Conservation (phyloP, 1,140 invertebrate species). For the Vollenhovia emeryi region DNA sequence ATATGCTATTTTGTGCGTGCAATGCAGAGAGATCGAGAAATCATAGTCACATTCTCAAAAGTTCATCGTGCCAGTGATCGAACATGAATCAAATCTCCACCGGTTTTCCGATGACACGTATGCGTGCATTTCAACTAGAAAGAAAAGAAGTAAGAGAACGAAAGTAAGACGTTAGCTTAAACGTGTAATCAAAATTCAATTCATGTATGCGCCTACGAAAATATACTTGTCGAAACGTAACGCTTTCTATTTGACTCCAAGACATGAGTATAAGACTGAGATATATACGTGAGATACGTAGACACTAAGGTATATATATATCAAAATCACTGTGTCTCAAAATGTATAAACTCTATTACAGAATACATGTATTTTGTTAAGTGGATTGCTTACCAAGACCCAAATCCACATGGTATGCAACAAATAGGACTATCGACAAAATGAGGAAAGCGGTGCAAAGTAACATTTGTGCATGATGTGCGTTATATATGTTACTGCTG, state of each 20-base stretch:
- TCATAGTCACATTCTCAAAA: conserved; percentile 75
- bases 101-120: conserved; percentile 25
- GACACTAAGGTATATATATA: conserved; percentile 65
- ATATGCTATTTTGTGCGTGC: conserved; percentile 79
- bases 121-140: conserved; percentile 31
- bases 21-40: conserved; percentile 73
- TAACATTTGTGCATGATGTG: conserved; percentile 83
- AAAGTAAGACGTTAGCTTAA: conserved; percentile 21
- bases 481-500: conserved; percentile 75
- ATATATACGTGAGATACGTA: conserved; percentile 54
- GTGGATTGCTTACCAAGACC: conserved; percentile 85
- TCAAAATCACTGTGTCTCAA: conserved; percentile 45
- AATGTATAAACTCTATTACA: conserved; percentile 73
- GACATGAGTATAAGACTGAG: conserved; percentile 52
- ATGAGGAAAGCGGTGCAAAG: conserved; percentile 85
- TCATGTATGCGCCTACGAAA: conserved; percentile 57
- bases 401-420: conserved; percentile 86
- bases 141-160: conserved; percentile 6
- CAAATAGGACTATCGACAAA: conserved; percentile 86
- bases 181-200: conserved; percentile 73
- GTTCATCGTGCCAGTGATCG: conserved; percentile 77
- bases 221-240: conserved; percentile 54
- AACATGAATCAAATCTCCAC: conserved; percentile 77
- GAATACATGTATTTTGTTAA: conserved; percentile 81
- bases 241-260: conserved; percentile 48